Evolutionary conservation across 2,797 vertebrate genomes (phyloP).

Genomic region (Spondyliosoma cantharus): DNA sequence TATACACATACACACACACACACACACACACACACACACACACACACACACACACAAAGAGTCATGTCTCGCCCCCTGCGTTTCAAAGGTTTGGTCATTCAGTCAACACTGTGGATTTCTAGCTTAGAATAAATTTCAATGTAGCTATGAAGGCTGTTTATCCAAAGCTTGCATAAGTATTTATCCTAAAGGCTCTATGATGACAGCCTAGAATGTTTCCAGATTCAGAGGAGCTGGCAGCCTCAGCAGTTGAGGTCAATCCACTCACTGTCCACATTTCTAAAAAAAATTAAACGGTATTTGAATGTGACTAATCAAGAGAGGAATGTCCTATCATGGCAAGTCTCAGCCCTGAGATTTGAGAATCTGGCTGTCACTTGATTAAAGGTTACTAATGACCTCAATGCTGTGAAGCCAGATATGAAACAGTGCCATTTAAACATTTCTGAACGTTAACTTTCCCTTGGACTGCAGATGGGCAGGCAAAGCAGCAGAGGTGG

Average conservation of each 20-base stretch:
- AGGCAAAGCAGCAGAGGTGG: constrained; percentile 57
- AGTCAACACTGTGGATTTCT: constrained; percentile 16
- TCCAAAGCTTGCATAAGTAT: constrained; percentile 29
- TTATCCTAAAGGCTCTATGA: constrained; percentile 49
- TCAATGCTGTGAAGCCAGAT: constrained; percentile 48
- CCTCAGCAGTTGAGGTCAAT: constrained; percentile 14
- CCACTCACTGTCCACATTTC: constrained; percentile 12
- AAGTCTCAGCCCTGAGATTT: constrained; percentile 18
- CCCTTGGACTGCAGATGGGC: constrained; percentile 60
- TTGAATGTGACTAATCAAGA: constrained; percentile 17
- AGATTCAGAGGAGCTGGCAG: constrained; percentile 29
- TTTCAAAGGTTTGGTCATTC: constrained; percentile 25
- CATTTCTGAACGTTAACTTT: constrained; percentile 61
- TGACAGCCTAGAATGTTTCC: constrained; percentile 59
- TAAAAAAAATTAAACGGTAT: background rate
- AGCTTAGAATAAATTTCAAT: constrained; percentile 24
- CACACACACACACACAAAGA: background rate
- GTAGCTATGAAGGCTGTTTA: constrained; percentile 25
- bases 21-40: too few species aligned
- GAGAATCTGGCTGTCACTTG: constrained; percentile 19
- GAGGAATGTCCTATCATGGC: background rate
- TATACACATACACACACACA: too few species aligned
- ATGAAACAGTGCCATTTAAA: constrained; percentile 63
- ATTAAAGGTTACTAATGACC: constrained; percentile 56
- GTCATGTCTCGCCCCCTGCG: background rate